Conservation (phyloP, 2,888 invertebrate species). For the Gandaritis pyraliata region DNA sequence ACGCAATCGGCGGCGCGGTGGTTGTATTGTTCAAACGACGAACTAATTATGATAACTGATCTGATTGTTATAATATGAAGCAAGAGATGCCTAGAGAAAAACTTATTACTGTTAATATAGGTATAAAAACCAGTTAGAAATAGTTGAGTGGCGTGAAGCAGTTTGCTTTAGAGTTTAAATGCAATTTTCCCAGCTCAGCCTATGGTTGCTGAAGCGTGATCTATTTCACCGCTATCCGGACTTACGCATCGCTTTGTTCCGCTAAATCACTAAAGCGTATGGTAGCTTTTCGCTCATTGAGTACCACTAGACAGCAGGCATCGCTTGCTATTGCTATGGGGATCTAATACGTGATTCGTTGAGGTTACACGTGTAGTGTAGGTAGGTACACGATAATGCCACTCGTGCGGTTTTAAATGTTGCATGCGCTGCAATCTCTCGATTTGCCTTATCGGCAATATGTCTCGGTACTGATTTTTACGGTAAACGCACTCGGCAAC, state of each 20-base stretch:
- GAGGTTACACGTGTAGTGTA: slow-evolving; percentile 73
- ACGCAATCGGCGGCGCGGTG: slow-evolving; percentile 43
- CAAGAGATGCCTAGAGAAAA: slow-evolving; percentile 35
- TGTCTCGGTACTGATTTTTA: slow-evolving; percentile 45
- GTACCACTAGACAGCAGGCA: slow-evolving; percentile 14
- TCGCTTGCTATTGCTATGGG: slow-evolving; percentile 30
- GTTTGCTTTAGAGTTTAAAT: slow-evolving; percentile 2
- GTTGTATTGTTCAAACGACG: slow-evolving; percentile 54
- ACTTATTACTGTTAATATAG: slow-evolving; percentile 8
- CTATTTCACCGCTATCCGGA: slow-evolving; percentile 35
- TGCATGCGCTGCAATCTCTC: slow-evolving; percentile 49
- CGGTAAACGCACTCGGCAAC: slow-evolving; percentile 38
- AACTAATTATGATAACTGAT: slow-evolving; percentile 47
- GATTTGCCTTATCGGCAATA: slow-evolving; percentile 51
- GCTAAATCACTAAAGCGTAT: slow-evolving; percentile 37
- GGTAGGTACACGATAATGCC: slow-evolving; percentile 55
- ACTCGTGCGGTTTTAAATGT: slow-evolving; percentile 62
- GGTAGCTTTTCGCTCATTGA: slow-evolving; percentile 41
- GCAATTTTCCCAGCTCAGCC: slow-evolving; percentile 18
- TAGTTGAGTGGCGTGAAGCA: slow-evolving; percentile 9
- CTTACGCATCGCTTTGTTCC: slow-evolving; percentile 36
- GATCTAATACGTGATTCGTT: slow-evolving; percentile 49
- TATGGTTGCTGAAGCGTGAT: slow-evolving; percentile 34
- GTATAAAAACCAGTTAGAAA: slow-evolving; percentile 19
- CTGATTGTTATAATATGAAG: slow-evolving; percentile 40